These are phyloP conservation scores for Pandemis cinnamomeana DNA, from an alignment of 2,888 invertebrate genomes.

Conservation along the genomic window DNA sequence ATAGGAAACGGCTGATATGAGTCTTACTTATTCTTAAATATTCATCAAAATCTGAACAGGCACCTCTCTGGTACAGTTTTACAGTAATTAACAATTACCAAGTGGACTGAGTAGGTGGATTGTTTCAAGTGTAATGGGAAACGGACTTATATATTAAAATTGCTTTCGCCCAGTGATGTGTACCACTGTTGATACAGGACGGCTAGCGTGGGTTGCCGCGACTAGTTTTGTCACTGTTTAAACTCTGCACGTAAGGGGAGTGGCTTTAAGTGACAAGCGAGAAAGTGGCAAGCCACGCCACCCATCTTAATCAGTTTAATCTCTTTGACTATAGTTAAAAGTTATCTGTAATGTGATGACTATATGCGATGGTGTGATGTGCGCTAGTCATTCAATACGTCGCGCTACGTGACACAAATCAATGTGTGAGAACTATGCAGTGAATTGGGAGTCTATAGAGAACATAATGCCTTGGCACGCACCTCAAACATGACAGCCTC, in stretches of 20 bases:
- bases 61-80: neutral
- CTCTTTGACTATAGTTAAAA: neutral
- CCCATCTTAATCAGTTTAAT: neutral
- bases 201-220: neutral
- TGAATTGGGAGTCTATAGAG: neutral
- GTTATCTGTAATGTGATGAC: constrained; percentile 6
- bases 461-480: neutral
- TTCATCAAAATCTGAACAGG: neutral
- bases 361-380: constrained; percentile 4
- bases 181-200: neutral
- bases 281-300: constrained; percentile 1
- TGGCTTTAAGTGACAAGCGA: neutral
- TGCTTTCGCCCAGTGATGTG: neutral
- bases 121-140: neutral
- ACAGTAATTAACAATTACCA: neutral
- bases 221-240: neutral
- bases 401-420: neutral
- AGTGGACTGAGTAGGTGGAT: too few species aligned
- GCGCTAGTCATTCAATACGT: neutral
- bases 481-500: neutral
- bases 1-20: neutral
- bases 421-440: neutral
- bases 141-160: constrained; percentile 2
- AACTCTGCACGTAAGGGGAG: neutral
- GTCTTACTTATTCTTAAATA: constrained; percentile 2